Conservation (phyloP, 1,140 invertebrate species). For the Paraescarpia echinospica region DNA sequence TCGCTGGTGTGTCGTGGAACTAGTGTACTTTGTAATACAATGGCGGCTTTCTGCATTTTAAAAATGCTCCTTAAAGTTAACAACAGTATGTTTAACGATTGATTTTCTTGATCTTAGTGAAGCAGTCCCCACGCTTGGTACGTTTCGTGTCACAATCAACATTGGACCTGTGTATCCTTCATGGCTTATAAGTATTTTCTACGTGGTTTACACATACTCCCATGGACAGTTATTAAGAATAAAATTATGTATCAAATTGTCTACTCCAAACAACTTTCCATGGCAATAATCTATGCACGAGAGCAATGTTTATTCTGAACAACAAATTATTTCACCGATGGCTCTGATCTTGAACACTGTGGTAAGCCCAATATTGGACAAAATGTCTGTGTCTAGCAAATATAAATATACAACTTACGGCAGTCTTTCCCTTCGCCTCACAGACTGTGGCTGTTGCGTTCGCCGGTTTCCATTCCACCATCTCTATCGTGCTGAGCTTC, state of each 20-base stretch:
- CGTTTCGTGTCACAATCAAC: no score
- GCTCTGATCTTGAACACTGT: no score
- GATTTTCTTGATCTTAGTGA: no score
- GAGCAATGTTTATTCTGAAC: neutral
- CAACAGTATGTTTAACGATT: no score
- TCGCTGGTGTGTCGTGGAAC: neutral
- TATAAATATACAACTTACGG: constrained; percentile 53
- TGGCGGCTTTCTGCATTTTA: no score
- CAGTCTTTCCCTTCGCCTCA: constrained; percentile 81
- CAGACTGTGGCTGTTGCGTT: constrained; percentile 70
- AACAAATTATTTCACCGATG: neutral
- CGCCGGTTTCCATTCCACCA: constrained; percentile 74
- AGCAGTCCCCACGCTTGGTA: no score
- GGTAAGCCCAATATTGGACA: no score
- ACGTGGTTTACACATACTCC: neutral
- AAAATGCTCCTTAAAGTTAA: no score
- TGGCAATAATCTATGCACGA: neutral
- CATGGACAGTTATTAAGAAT: neutral
- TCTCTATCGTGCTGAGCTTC: constrained; percentile 70
- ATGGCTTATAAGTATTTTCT: neutral
- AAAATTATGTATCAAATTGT: neutral
- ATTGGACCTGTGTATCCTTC: no score
- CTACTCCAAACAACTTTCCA: neutral
- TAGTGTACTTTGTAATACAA: no score
- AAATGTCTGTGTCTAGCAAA: no score